Base-by-base conservation (phyloP, 1,140 invertebrate genomes). In the Planococcus citri region DNA sequence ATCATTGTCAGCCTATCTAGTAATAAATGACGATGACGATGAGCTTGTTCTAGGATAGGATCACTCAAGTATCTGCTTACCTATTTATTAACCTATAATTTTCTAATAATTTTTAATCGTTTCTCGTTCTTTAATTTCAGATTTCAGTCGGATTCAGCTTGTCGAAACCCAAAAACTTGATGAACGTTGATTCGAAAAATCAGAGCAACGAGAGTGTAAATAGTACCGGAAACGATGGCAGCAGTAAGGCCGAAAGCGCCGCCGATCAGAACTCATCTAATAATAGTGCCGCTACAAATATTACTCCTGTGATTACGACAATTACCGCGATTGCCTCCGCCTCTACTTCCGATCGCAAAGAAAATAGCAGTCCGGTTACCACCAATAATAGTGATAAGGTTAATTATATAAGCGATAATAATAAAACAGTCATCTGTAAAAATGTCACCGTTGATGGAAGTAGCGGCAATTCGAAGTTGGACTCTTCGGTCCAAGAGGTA, bases 201-300 rank as follows among this genome's bases (percentile, higher is more conserved):
- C 41, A 51, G 3, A 51, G 41, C 41, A 51, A 51, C 41, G 41
- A 51, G n/a, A 51, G 41, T 17, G 41, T 51, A 6, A 51, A n/a
- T 51, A 51, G 41, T 51, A 51, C 41, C 41, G 41, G 41, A 51
- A 51, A 51, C 41, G 41, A 51, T 51, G 41, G 41, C 33, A 37
- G 33, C 14, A 37, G 33, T 37, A 37, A 37, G 6, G 33, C 6
- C 33, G 14, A 37, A 37, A 37, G 33, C 33, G n/a, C n/a, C n/a
- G n/a, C n/a, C 29, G 29, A 51, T 17, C 41, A 14, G 17, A 51
- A 51, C n/a, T 51, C 17, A 51, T 12, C 29, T 33, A 33, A 33
- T 33, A 51, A 51, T 51, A 51, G 41, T n/a, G 41, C 41, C 17
- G n/a, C n/a, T 51, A 17, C 41, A 51, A 51, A 51, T n/a, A 17